Evolutionary conservation across 2,113 vertebrate genomes (phyloP), one percentile per base, ranked within the genome.

Genomic region (Blennius ocellaris): DNA sequence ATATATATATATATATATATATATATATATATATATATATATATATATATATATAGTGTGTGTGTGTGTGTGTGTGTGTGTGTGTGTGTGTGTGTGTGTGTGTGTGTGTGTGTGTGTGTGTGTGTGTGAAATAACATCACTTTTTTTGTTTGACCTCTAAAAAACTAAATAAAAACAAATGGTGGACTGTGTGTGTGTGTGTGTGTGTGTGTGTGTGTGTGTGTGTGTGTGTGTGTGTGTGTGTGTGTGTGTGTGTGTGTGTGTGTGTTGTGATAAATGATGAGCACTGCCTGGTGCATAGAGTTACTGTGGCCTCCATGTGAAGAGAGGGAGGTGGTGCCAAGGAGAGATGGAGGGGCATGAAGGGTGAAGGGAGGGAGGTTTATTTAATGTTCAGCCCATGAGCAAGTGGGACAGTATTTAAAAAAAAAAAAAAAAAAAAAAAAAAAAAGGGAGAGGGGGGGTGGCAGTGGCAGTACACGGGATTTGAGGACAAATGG

Each of bases 341-440:
- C 89, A 89, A 58, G 72, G 67, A 84, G 78, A 79, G 76, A 64
- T 49, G 52, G 62, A 30, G 44, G 59, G 70, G 64, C 69, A 78
- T 64, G 65, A 73, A 75, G 80, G 80, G 81, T 87, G 85, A 88
- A 84, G 81, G 80, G 81, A 76, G 78, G 81, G 81, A 86, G 78
- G 83, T 88, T 84, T 92, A 88, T 86, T 92, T 91, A 92, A 93
- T 90, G 90, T 89, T 93, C 90, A 93, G 76, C 67, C 45, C 70
- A 79, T 83, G 87, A 85, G 86, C 85, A 90, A 89, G 81, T 91
- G 86, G 89, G 89, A 87, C 90, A 83, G 73, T 74, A 65, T 81
- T 89, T 79, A 77, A 45, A 67, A 73, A 80, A 83, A 64, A 66
- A 56, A 44, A 54, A 39, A 51, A 48, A 6, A n/a, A n/a, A n/a